Conservation (phyloP, 1,140 invertebrate genomes). For the Littorina saxatilis region DNA sequence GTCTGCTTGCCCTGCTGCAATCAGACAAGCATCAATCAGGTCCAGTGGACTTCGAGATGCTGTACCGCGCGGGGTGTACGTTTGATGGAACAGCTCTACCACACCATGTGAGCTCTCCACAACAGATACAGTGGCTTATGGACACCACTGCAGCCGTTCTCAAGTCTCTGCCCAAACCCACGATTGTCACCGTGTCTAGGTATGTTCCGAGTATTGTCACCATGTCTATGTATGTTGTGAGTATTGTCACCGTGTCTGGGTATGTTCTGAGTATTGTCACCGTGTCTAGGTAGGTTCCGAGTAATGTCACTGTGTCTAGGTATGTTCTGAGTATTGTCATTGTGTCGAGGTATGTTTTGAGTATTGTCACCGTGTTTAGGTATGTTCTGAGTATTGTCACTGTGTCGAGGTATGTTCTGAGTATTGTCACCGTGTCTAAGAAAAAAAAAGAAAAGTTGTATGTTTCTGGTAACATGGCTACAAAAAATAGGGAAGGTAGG, state of each 20-base stretch:
- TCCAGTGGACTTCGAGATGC: conserved; percentile 82
- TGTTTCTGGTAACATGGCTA: too few relatives aligned
- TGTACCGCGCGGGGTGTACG: conserved; percentile 90
- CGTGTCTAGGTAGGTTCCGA: not conserved
- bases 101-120: conserved; percentile 84
- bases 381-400: too few relatives aligned
- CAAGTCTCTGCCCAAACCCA: conserved; percentile 81
- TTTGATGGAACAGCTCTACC: conserved; percentile 88
- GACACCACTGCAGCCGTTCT: conserved; percentile 80
- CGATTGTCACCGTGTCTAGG: conserved; percentile 85
- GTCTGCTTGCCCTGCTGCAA: not conserved
- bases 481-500: too few relatives aligned
- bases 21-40: conserved; percentile 64
- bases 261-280: too few relatives aligned
- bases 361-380: too few relatives aligned
- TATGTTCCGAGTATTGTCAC: conserved; percentile 49
- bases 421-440: not conserved
- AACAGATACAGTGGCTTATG: conserved; percentile 83
- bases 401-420: too few relatives aligned
- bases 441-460: not conserved
- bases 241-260: too few relatives aligned
- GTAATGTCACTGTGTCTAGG: not conserved
- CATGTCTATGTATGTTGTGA: too few relatives aligned
- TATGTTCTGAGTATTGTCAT: too few relatives aligned
- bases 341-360: too few relatives aligned